Percentiles rank a stretch among this genome's conserved stretches.
Evolutionary conservation across 2,888 invertebrate genomes (phyloP).

Genomic region (Leucophenga montana): DNA sequence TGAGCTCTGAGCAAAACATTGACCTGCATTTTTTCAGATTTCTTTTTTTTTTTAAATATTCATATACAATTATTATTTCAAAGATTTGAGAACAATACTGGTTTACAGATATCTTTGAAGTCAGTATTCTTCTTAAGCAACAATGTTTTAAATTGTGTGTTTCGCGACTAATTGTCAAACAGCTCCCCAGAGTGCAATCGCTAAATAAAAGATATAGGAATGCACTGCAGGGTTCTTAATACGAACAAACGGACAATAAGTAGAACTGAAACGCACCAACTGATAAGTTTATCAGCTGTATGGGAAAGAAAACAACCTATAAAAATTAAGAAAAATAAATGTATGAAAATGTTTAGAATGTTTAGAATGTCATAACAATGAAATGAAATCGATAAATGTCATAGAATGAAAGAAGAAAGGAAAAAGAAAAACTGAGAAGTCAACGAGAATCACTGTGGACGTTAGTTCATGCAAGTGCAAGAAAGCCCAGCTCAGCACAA

Average conservation of each 20-base stretch:
- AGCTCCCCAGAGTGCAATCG: conserved; percentile 59
- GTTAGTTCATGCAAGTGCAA: too few relatives aligned
- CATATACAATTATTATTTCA: too few relatives aligned
- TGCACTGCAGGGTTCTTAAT: conserved; percentile 43
- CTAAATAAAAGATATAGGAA: conserved; percentile 42
- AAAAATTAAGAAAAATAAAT: conserved; percentile 29
- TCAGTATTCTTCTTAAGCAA: too few relatives aligned
- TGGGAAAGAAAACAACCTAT: conserved; percentile 15
- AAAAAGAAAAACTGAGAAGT: conserved; percentile 24
- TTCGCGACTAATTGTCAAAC: conserved; percentile 43
- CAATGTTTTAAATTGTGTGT: too few relatives aligned
- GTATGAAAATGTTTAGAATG: conserved; percentile 35
- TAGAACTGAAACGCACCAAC: conserved; percentile 47
- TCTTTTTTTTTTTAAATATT: too few relatives aligned
- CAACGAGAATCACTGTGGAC: neutral
- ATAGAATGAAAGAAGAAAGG: conserved; percentile 34
- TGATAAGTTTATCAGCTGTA: conserved; percentile 62
- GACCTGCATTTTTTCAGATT: neutral
- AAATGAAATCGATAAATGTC: conserved; percentile 45
- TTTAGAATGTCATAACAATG: conserved; percentile 58
- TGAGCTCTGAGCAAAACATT: neutral
- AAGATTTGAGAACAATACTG: too few relatives aligned
- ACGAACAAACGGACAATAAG: conserved; percentile 39
- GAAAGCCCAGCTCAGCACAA: too few relatives aligned
- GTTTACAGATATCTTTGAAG: too few relatives aligned